Evolutionary conservation across 2,113 vertebrate species (phyloP).

Genomic region (Microcebus jonahi): DNA sequence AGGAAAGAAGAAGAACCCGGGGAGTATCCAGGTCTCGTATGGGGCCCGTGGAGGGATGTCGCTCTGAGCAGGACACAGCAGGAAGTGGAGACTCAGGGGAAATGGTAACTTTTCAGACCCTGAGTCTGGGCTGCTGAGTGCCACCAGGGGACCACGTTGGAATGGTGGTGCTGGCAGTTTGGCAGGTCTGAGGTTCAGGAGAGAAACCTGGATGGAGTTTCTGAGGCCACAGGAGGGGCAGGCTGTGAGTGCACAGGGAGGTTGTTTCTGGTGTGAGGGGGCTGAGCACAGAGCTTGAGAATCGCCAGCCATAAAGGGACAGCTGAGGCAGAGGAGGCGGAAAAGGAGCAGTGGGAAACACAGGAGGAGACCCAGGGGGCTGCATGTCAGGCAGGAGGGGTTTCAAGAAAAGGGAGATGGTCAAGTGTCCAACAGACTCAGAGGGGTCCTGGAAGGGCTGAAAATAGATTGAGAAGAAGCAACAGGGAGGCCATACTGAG

Average conservation of each 20-base stretch:
- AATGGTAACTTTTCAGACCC: not conserved
- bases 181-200: not conserved
- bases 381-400: not conserved
- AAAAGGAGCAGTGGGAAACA: not conserved
- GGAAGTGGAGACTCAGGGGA: not conserved
- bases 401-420: not conserved
- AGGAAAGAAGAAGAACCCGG: not conserved
- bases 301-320: not conserved
- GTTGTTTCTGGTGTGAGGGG: too few species aligned
- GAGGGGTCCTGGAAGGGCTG: not conserved
- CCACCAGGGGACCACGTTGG: not conserved
- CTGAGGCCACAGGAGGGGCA: not conserved
- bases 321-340: not conserved
- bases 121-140: not conserved
- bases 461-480: not conserved
- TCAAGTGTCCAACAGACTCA: not conserved
- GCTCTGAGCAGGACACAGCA: not conserved
- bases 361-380: not conserved
- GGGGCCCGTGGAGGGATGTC: too few species aligned
- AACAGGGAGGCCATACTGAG: not conserved
- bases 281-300: not conserved
- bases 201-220: not conserved
- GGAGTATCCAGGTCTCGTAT: not conserved
- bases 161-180: not conserved
- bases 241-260: not conserved